Conservation (phyloP, 2,797 vertebrate genomes). For the Gambelia wislizenii region DNA sequence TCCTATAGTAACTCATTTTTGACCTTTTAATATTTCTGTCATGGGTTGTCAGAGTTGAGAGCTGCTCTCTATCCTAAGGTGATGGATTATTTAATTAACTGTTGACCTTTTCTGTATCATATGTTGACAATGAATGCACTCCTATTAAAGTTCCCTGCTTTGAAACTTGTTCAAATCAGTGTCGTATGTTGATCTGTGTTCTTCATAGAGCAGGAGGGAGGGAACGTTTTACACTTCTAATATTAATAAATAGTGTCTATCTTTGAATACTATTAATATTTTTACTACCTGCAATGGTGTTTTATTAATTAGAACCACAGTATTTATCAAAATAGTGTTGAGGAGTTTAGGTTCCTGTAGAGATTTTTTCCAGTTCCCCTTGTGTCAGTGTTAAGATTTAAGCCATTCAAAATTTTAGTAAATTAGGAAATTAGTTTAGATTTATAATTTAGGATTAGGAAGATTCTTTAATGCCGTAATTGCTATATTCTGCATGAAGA, state of each 20-base stretch:
- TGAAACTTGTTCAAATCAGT: constrained; percentile 84
- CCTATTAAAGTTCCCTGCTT: constrained; percentile 89
- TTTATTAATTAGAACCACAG: constrained; percentile 36
- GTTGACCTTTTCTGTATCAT: constrained; percentile 98
- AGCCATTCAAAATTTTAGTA: constrained; percentile 13
- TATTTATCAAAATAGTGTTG: constrained; percentile 18
- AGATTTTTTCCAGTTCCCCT: constrained; percentile 40
- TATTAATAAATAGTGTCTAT: constrained; percentile 8
- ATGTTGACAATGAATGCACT: constrained; percentile 93
- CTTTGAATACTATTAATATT: constrained; percentile 22
- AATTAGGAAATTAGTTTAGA: constrained; percentile 53
- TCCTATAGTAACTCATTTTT: constrained; percentile 92
- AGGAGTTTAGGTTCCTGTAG: constrained; percentile 36
- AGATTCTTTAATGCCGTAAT: not conserved
- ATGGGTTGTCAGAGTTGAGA: constrained; percentile 92
- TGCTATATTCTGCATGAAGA: constrained; percentile 29
- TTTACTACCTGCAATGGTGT: constrained; percentile 19
- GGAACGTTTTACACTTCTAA: constrained; percentile 20
- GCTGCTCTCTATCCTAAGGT: constrained; percentile 93
- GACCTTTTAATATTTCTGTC: constrained; percentile 98
- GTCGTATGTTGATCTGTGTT: constrained; percentile 61
- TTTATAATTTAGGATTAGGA: constrained; percentile 35
- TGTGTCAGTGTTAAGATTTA: constrained; percentile 19
- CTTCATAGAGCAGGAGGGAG: constrained; percentile 18
- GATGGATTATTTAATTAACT: constrained; percentile 99